Percentiles rank a stretch among this genome's conserved stretches.
These are phyloP conservation scores for Lasioglossum morio DNA, from an alignment of 2,888 invertebrate genomes.

Conservation along the genomic window DNA sequence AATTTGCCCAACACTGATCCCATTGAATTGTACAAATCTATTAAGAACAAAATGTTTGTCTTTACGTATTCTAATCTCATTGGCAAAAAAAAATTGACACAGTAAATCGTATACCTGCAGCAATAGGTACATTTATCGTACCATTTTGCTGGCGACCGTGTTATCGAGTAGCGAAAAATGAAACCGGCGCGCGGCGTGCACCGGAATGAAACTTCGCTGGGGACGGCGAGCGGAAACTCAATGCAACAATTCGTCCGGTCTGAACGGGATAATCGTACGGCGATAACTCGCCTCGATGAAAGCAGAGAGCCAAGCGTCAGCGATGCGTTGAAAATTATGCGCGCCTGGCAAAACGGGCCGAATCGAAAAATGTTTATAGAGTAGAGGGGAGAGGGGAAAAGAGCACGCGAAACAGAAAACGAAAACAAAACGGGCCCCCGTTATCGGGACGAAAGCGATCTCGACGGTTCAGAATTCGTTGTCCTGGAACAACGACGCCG, in stretches of 20 bases:
- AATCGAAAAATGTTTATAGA: background rate
- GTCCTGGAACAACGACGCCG: slow-evolving; percentile 27
- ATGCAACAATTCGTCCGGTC: slow-evolving; percentile 16
- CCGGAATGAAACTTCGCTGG: background rate
- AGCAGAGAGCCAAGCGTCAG: background rate
- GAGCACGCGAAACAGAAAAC: background rate
- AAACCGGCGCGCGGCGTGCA: background rate
- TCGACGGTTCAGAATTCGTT: slow-evolving; percentile 26
- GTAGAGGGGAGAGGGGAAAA: background rate
- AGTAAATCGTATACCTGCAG: no score
- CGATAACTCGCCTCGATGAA: slow-evolving; percentile 28
- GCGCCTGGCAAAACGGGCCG: background rate
- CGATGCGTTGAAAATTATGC: slow-evolving; percentile 25
- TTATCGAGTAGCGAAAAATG: background rate
- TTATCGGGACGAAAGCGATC: slow-evolving; percentile 57
- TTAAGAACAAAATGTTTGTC: no score
- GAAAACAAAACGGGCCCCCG: background rate
- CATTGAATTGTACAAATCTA: no score
- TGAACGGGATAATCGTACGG: slow-evolving; percentile 7
- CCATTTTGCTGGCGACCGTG: background rate
- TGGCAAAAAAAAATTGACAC: no score
- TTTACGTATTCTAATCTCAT: no score
- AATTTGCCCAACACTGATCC: no score
- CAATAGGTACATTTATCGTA: no score
- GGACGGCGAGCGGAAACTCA: slow-evolving; percentile 13